phyloP scores from a whole-genome alignment of 2,888 invertebrate genomes.

The Bugula neritina region DNA sequence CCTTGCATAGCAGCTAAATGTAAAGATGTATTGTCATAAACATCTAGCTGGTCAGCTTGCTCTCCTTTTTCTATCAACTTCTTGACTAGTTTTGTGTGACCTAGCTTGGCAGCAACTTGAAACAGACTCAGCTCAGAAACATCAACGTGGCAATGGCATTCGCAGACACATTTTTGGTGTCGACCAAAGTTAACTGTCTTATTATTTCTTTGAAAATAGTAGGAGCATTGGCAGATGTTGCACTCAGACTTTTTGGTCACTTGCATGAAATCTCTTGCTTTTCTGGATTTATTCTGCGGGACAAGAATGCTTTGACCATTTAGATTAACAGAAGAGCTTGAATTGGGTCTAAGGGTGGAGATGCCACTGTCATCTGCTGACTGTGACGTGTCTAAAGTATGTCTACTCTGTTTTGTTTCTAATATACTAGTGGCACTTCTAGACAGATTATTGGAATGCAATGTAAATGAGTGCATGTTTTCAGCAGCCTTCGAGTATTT shows the following conservation, averaged over 20 bases:
- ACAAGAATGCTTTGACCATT: background rate
- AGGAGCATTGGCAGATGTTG: background rate
- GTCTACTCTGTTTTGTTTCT: background rate
- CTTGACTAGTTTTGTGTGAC: background rate
- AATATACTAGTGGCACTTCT: background rate
- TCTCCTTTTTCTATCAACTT: background rate
- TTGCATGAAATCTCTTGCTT: background rate
- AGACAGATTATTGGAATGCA: background rate
- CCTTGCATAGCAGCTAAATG: constrained; percentile 18
- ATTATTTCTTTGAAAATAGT: background rate
- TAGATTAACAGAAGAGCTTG: background rate
- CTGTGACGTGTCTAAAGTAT: too few species aligned
- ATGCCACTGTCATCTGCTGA: too few species aligned
- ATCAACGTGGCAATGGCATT: constrained; percentile 13
- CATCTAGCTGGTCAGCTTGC: background rate
- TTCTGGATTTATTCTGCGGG: background rate
- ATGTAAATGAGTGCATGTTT: background rate
- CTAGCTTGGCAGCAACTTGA: constrained; percentile 5
- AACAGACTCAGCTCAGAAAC: background rate
- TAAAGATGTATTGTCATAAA: background rate
- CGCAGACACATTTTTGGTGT: constrained; percentile 14
- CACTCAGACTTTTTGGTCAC: background rate
- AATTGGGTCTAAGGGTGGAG: background rate
- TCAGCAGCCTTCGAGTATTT: background rate
- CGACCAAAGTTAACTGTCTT: background rate